Conservation (phyloP, 1,140 invertebrate genomes). For the Chironomus tepperi region DNA sequence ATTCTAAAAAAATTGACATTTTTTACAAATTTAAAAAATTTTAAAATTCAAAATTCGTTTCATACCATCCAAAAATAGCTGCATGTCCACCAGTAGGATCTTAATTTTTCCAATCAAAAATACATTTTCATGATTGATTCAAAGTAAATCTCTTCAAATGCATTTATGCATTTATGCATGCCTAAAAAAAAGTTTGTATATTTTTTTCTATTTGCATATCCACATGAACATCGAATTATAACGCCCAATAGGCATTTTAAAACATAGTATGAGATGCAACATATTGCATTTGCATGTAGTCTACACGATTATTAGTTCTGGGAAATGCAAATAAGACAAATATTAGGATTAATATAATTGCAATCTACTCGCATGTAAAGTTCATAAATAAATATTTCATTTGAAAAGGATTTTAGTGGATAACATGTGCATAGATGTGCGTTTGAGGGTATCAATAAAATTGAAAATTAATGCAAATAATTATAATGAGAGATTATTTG, state of each 20-base stretch:
- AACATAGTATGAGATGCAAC: not conserved
- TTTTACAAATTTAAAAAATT: no score
- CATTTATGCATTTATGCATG: not conserved
- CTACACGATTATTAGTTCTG: not conserved
- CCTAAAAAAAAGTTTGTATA: no score
- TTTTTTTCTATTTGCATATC: no score
- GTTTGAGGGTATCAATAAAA: no score
- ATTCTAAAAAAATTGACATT: no score
- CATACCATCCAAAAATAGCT: not conserved
- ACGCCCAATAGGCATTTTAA: not conserved
- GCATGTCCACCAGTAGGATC: no score
- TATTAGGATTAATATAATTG: conserved; percentile 3
- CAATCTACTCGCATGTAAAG: not conserved
- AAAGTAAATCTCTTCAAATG: not conserved
- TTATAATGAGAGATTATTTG: no score
- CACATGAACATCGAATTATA: not conserved
- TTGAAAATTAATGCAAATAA: no score
- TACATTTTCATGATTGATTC: conserved; percentile 8
- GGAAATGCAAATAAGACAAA: not conserved
- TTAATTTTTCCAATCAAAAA: not conserved
- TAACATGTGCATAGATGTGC: no score
- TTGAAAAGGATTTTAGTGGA: no score
- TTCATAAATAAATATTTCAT: not conserved
- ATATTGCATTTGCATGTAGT: not conserved
- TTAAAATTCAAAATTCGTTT: not conserved